These are phyloP conservation scores for Zygaena filipendulae DNA, from an alignment of 2,888 invertebrate genomes.

Conservation along the genomic window DNA sequence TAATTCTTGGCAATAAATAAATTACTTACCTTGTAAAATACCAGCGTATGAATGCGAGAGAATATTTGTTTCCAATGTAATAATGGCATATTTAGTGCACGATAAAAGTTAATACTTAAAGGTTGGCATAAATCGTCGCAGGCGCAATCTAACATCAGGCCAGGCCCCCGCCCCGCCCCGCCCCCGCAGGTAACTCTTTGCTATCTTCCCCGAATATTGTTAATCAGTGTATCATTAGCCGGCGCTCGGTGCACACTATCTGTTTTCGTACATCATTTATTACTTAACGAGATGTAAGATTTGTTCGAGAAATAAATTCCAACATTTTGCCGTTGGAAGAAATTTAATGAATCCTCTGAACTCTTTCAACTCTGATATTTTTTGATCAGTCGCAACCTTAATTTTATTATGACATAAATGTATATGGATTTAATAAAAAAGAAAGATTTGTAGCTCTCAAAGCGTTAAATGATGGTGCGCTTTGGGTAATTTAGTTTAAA, in stretches of 20 bases:
- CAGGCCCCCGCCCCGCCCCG: slow-evolving; percentile 32
- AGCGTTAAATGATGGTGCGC: no score
- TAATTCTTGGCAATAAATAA: slow-evolving; percentile 52
- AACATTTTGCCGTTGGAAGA: no score
- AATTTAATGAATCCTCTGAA: no score
- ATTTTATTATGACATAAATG: no score
- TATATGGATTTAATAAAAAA: no score
- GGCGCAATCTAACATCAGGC: slow-evolving; percentile 61
- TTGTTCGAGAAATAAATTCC: no score
- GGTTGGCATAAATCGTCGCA: slow-evolving; percentile 59
- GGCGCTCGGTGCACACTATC: slow-evolving; percentile 31
- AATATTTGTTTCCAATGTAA: slow-evolving; percentile 63
- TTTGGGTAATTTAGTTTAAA: no score
- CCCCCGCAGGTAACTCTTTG: slow-evolving; percentile 56
- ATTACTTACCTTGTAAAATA: no score
- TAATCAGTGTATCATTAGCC: slow-evolving; percentile 67
- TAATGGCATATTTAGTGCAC: slow-evolving; percentile 66
- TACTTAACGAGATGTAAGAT: slow-evolving; percentile 2
- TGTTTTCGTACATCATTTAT: slow-evolving; percentile 14
- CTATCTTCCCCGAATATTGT: slow-evolving; percentile 67
- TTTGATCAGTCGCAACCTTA: no score
- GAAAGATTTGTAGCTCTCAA: no score
- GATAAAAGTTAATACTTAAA: slow-evolving; percentile 63
- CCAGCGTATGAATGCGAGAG: no score
- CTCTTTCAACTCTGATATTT: no score